Evolutionary conservation across 2,113 vertebrate genomes (phyloP).

Genomic region (Macaca nemestrina): DNA sequence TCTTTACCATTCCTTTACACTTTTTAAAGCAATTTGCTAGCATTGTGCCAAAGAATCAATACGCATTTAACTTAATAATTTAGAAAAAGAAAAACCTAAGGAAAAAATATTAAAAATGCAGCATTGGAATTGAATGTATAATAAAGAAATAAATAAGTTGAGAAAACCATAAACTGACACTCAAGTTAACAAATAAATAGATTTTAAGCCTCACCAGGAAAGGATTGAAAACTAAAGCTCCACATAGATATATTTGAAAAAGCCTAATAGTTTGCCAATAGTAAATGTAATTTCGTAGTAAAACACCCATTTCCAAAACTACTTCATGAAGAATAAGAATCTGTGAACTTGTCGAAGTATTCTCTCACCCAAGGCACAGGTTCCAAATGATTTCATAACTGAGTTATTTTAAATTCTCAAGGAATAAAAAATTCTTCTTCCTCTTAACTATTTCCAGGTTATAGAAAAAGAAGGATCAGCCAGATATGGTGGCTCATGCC

Average conservation of each 20-base stretch:
- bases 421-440: slow-evolving; percentile 23
- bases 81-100: background rate
- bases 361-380: background rate
- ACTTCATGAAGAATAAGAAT: background rate
- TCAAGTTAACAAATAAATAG: background rate
- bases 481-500: too few species aligned
- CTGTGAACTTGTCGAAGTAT: background rate
- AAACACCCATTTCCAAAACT: background rate
- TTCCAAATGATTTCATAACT: slow-evolving; percentile 27
- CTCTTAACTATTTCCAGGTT: slow-evolving; percentile 35
- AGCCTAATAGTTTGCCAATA: background rate
- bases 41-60: background rate
- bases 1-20: background rate
- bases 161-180: background rate
- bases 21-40: background rate
- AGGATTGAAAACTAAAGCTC: background rate
- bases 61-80: background rate
- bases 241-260: background rate
- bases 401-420: slow-evolving; percentile 34
- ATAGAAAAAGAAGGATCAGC: background rate
- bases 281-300: background rate
- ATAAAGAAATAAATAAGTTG: background rate
- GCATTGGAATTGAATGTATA: background rate
- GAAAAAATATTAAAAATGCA: background rate
- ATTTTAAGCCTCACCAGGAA: background rate